phyloP scores from a whole-genome alignment of 2,888 invertebrate genomes.

The Disparrhopalites patrizii region DNA sequence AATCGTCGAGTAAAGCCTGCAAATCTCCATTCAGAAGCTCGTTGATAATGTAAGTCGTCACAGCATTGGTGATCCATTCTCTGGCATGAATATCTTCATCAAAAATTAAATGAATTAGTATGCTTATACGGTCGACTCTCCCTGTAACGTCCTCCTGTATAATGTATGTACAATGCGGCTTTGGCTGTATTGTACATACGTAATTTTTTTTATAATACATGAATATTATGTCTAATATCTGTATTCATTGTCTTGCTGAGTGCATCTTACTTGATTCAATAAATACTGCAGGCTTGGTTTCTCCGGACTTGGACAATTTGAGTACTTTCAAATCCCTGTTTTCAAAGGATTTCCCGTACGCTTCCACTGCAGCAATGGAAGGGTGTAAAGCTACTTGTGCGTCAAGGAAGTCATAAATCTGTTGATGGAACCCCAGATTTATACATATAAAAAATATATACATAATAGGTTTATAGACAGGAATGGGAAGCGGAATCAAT shows the following conservation, averaged over 20 bases:
- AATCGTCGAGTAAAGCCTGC: constrained; percentile 59
- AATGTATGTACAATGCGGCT: not conserved
- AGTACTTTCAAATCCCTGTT: constrained; percentile 52
- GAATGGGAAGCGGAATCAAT: too few relatives aligned
- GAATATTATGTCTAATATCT: not conserved
- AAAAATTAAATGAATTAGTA: too few relatives aligned
- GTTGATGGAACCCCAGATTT: too few relatives aligned
- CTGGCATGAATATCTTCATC: constrained; percentile 56
- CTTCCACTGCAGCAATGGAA: constrained; percentile 55
- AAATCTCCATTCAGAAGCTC: constrained; percentile 60
- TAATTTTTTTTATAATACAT: too few relatives aligned
- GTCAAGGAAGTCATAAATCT: constrained; percentile 61
- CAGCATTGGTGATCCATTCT: constrained; percentile 71
- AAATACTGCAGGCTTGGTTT: constrained; percentile 51
- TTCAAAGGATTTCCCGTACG: constrained; percentile 55
- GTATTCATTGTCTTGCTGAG: too few relatives aligned
- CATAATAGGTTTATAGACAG: too few relatives aligned
- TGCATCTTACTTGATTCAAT: constrained; percentile 51
- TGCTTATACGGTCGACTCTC: too few relatives aligned
- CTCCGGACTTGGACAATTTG: constrained; percentile 44
- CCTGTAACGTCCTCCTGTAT: constrained; percentile 50
- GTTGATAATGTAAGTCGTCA: constrained; percentile 66
- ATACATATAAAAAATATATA: too few relatives aligned
- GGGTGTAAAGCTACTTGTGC: constrained; percentile 55
- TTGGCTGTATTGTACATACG: not conserved